Base-by-base conservation (phyloP, 1,140 invertebrate genomes). In the Macrosteles quadrilineatus region DNA sequence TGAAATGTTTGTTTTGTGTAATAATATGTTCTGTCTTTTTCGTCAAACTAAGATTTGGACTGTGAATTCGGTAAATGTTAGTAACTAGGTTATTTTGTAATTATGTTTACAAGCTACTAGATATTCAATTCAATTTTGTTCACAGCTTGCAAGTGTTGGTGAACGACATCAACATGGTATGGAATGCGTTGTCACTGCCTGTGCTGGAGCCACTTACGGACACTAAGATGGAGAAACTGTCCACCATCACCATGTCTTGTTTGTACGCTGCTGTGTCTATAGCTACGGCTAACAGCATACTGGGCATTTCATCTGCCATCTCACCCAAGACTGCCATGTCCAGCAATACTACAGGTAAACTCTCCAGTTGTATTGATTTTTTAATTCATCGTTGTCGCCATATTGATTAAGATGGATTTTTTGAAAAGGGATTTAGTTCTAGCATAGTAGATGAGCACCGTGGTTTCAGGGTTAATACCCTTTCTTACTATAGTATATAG, bases 191-290 rank as follows among this genome's bases (percentile, higher is more conserved):
- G 68, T 91, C 91, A 17, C 80, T 97, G 67, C 95, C 94, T 1
- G 87, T 95, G 67, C 79, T 96, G 27, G 95, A 97, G 80, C 95
- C 95, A 0, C 82, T 97, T 55, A 95, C 90, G 3, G 84, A 89
- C 0, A 86, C 86, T 2, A 89, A 94, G 76, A 85, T 97, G 62
- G 87, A 90, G 47, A 92, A 93, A 77, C 83, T 97, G 29, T 91
- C 87, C 0, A 80, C 85, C n/a, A 77, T 91, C 12, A 91, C 85
- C 73, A 90, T 88, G 83, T 91, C 93, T 68, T 91, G 93, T 82
- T 78, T 97, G 36, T 86, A 94, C 80, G 87, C 88, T 75, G 89
- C 93, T 21, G 82, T 96, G 70, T 85, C 86, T 14, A 87, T 90
- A 73, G 88, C 90, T 17, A 86, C 86, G 1, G 86, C 89, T 2